phyloP scores from a whole-genome alignment of 2,797 vertebrate species.

The Hozukius guyotensis region DNA sequence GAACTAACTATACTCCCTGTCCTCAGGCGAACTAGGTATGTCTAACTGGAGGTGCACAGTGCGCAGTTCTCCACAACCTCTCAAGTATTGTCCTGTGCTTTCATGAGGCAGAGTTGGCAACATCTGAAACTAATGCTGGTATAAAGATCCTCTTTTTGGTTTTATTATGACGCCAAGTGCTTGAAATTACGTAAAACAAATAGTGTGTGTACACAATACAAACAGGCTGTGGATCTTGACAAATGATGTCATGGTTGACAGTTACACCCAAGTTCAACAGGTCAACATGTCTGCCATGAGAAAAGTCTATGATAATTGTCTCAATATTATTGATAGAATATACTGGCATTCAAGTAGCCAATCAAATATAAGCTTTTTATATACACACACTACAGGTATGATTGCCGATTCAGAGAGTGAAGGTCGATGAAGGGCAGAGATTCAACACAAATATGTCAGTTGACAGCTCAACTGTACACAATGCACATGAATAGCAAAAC shows the following conservation, averaged over 20 bases:
- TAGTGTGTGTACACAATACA: not conserved
- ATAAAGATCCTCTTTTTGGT: not conserved
- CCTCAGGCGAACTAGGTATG: not conserved
- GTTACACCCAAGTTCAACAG: not conserved
- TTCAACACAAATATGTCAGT: not conserved
- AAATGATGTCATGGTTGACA: not conserved
- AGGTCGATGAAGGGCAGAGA: not conserved
- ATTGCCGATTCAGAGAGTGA: not conserved
- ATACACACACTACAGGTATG: not conserved
- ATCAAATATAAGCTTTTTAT: not conserved
- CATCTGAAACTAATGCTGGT: not conserved
- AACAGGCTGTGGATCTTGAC: not conserved
- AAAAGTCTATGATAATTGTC: not conserved
- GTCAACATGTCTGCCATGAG: not conserved
- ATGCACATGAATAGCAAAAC: not conserved
- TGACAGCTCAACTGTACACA: not conserved
- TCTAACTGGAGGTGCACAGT: too few relatives aligned
- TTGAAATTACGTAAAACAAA: not conserved
- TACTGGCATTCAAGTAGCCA: not conserved
- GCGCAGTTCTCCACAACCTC: not conserved
- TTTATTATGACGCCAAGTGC: not conserved
- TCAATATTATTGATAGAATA: not conserved
- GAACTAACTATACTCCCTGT: not conserved
- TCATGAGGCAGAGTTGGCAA: not conserved
- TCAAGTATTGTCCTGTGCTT: not conserved